Evolutionary conservation across 2,113 vertebrate species (phyloP).

Genomic region (Trematocara stigmaticum): DNA sequence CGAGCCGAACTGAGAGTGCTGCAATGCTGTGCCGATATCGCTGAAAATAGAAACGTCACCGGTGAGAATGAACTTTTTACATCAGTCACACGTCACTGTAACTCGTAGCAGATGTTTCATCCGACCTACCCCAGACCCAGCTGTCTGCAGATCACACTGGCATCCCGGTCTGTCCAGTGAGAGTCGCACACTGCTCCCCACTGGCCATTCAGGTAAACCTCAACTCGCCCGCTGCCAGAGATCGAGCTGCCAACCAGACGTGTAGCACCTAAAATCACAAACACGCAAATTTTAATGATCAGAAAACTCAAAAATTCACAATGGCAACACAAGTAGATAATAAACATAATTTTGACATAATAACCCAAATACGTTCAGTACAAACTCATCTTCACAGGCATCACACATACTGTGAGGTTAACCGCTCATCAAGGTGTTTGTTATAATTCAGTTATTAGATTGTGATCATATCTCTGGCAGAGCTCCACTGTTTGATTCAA

Average conservation of each 20-base stretch:
- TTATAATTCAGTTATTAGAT: neutral
- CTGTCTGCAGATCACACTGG: constrained; percentile 87
- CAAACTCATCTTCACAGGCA: neutral
- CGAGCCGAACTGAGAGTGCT: constrained; percentile 62
- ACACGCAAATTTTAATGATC: neutral
- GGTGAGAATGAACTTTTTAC: neutral
- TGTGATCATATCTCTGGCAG: neutral
- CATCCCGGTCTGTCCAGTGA: constrained; percentile 83
- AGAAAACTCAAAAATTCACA: neutral
- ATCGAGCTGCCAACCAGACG: constrained; percentile 74
- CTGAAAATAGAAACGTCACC: constrained; percentile 35
- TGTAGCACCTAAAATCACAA: constrained; percentile 70
- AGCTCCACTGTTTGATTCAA: neutral
- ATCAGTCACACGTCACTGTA: neutral
- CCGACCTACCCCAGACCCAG: constrained; percentile 76
- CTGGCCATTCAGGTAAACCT: constrained; percentile 80
- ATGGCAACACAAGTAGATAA: neutral
- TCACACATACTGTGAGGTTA: neutral
- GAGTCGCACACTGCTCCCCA: constrained; percentile 86
- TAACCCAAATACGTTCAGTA: neutral
- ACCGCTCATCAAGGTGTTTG: neutral
- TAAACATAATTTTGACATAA: neutral
- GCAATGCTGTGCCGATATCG: constrained; percentile 79
- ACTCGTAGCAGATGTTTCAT: neutral
- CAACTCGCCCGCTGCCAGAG: constrained; percentile 69